Evolutionary conservation across 1,140 invertebrate species (phyloP), one percentile per base, ranked within the genome.

Genomic region (Leptoteleia sp.): DNA sequence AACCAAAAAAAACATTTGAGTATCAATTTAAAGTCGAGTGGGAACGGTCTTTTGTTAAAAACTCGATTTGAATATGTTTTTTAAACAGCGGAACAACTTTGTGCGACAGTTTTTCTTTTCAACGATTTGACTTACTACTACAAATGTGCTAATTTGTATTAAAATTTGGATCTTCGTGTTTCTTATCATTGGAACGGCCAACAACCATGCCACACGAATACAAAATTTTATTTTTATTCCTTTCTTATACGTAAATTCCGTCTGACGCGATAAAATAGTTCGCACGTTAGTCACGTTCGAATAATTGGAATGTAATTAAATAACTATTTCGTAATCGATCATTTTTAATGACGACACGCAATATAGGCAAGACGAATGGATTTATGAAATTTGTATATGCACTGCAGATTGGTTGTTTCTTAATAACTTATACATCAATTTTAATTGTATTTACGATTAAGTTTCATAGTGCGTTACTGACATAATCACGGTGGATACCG

Each of bases 401-500:
- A 17, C 25, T 42, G 45, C 29, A 38, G 57, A 57, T 22, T 55
- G 12, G 22, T 48, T 59, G 42, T 59, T 59, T 70, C 31, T 47
- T 55, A 45, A 29, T 45, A 35, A 38, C 15, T 22, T 50, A 64
- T 12, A 50, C 19, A 38, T 57, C 48, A 50, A 22, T 43, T 65
- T 64, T 62, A 64, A 65, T 65, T 40, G 47, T 54, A 19, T 65
- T 35, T 40, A 12, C 25, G 37, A 65, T 47, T 27, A 50, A 48
- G 35, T 65, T 59, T 59, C 35, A 52, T 31, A 40, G 37, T 45
- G 9, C 7, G 17, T 54, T 47, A 40, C 35, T 55, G 64, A 57
- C 48, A 48, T 61, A 64, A 68, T 62, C 52, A 22, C 17, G 6
- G 11, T 12, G 73, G 38, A 76, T 76, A 40, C 35, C 6, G 35